Percentiles rank a stretch among this genome's conserved stretches.
phyloP scores from a whole-genome alignment of 2,797 vertebrate genomes.

The Gymnothorax javanicus region DNA sequence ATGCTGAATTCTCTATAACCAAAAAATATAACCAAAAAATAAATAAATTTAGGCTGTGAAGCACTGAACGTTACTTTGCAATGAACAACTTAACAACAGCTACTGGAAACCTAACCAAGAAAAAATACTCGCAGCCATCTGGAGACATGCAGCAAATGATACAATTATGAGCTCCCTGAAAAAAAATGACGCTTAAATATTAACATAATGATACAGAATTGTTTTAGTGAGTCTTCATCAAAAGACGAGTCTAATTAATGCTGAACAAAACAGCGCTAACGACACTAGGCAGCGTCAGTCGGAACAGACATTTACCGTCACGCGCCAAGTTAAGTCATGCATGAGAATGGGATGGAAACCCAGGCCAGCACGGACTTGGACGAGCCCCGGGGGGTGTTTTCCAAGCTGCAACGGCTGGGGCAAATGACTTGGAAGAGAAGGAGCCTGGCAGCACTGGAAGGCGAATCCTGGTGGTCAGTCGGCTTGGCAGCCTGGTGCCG shows the following conservation, averaged over 20 bases:
- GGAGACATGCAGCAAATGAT: neutral
- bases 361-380: conserved; percentile 25
- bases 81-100: neutral
- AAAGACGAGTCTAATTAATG: neutral
- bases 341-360: neutral
- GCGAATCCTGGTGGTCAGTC: conserved; percentile 29
- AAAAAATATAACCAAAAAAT: neutral
- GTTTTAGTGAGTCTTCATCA: neutral
- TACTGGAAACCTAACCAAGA: neutral
- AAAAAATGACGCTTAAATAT: neutral
- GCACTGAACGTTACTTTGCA: neutral
- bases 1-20: neutral
- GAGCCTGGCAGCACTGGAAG: conserved; percentile 40
- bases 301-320: conserved; percentile 15
- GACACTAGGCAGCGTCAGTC: conserved; percentile 1
- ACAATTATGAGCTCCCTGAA: neutral
- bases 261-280: conserved; percentile 6
- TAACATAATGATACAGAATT: neutral
- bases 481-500: conserved; percentile 43
- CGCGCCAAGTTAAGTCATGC: conserved; percentile 6
- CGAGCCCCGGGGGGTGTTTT: conserved; percentile 26
- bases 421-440: conserved; percentile 27
- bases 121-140: neutral
- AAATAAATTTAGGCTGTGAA: neutral
- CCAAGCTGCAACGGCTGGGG: conserved; percentile 28